Conservation (phyloP, 2,888 invertebrate species). For the Atrina japonica region DNA sequence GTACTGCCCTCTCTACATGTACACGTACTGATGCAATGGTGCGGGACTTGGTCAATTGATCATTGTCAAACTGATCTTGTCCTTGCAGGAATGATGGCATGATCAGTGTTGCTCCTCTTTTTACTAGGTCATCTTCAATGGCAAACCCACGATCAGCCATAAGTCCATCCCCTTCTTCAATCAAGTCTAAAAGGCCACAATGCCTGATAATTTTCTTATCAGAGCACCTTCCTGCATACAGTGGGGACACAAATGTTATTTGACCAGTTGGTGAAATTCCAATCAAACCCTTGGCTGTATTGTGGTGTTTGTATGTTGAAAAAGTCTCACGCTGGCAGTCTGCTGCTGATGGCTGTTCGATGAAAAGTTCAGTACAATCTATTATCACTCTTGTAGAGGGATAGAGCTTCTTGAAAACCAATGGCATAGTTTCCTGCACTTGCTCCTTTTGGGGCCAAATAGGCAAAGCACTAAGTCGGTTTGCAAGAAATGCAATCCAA, state of each 20-base stretch:
- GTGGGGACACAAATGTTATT: constrained; percentile 34
- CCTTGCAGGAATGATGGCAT: constrained; percentile 22
- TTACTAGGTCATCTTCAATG: constrained; percentile 4
- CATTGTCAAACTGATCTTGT: constrained; percentile 5
- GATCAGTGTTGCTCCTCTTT: not conserved
- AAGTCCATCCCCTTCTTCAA: constrained; percentile 23
- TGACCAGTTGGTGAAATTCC: constrained; percentile 37
- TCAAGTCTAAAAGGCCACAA: constrained; percentile 32
- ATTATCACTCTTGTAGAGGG: constrained; percentile 25
- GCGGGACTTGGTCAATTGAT: not conserved
- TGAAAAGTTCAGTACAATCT: constrained; percentile 40
- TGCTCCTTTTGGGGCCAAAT: constrained; percentile 30
- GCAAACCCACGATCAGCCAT: constrained; percentile 29
- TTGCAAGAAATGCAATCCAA: constrained; percentile 27
- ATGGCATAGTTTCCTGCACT: constrained; percentile 16
- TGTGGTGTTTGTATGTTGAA: constrained; percentile 40
- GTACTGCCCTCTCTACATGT: constrained; percentile 9
- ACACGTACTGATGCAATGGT: constrained; percentile 12
- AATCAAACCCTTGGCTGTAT: constrained; percentile 33
- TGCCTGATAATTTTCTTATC: constrained; percentile 38
- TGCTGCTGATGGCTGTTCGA: constrained; percentile 33
- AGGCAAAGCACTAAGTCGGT: constrained; percentile 22
- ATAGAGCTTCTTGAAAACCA: constrained; percentile 7
- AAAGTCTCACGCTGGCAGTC: constrained; percentile 32
- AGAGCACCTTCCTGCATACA: constrained; percentile 36